Conservation (phyloP, 2,797 vertebrate species). For the Pangasius larnaudii region DNA sequence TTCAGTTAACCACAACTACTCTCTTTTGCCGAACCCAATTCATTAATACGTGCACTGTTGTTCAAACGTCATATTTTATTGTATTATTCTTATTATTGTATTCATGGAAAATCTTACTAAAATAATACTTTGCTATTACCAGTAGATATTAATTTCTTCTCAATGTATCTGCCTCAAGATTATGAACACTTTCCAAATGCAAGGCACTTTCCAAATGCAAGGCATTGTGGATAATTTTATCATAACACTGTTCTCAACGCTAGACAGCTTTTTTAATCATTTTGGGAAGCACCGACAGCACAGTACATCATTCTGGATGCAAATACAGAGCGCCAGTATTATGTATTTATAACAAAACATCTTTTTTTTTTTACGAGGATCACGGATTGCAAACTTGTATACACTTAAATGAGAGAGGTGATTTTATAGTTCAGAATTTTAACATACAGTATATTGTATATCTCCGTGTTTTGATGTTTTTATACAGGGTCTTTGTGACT, state of each 20-base stretch:
- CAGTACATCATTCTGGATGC: background rate
- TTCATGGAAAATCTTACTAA: background rate
- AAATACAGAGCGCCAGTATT: background rate
- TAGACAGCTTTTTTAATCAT: background rate
- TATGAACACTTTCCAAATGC: background rate
- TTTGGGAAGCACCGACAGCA: background rate
- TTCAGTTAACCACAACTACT: constrained; percentile 2
- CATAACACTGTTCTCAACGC: background rate
- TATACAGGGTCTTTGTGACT: background rate
- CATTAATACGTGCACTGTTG: too few relatives aligned
- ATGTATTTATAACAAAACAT: background rate
- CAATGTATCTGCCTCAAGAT: background rate
- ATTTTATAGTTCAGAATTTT: background rate
- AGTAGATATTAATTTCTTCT: background rate
- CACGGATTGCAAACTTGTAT: background rate
- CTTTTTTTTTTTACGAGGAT: background rate
- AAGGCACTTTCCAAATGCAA: background rate
- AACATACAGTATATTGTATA: background rate
- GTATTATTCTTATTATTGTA: background rate
- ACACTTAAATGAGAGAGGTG: background rate
- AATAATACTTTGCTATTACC: background rate
- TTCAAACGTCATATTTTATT: background rate
- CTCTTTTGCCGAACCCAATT: background rate
- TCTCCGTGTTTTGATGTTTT: background rate
- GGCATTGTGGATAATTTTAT: background rate